Evolutionary conservation across 2,113 vertebrate genomes (phyloP).

Genomic region (Mustela nigripes): DNA sequence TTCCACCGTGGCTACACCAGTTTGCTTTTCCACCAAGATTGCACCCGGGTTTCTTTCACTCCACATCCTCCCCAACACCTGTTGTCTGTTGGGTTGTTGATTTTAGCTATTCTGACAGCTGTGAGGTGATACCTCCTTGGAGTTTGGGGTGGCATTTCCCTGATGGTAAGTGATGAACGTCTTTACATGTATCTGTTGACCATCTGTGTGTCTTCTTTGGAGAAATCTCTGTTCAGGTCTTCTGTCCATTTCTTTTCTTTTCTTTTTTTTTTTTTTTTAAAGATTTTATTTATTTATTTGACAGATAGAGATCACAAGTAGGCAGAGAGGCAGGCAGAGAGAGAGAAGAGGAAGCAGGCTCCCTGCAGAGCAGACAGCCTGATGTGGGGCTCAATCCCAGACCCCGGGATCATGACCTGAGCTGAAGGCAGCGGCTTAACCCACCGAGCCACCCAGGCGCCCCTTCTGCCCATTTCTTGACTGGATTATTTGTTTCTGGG

Average conservation of each 20-base stretch:
- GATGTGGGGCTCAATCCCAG: too few species aligned
- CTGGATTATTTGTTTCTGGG: neutral
- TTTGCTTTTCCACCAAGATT: neutral
- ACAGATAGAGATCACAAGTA: too few species aligned
- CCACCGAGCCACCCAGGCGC: too few species aligned
- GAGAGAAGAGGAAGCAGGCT: too few species aligned
- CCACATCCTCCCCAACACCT: neutral
- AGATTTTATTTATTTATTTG: too few species aligned
- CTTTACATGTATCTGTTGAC: neutral
- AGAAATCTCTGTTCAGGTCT: neutral
- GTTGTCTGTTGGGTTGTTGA: neutral
- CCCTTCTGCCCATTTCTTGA: neutral
- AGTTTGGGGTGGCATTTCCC: neutral
- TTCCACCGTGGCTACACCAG: neutral
- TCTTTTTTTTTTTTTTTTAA: too few species aligned
- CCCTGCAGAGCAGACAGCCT: too few species aligned
- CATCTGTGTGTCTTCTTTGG: neutral
- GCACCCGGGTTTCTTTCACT: neutral
- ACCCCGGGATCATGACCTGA: too few species aligned
- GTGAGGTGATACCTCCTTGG: neutral
- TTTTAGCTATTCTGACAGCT: neutral
- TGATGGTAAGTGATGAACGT: neutral
- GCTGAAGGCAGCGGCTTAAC: too few species aligned
- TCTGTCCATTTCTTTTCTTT: neutral
- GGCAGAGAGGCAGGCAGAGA: too few species aligned